Evolutionary conservation across 2,113 vertebrate genomes (phyloP), one percentile per base, ranked within the genome.

Genomic region (Vulpes lagopus): DNA sequence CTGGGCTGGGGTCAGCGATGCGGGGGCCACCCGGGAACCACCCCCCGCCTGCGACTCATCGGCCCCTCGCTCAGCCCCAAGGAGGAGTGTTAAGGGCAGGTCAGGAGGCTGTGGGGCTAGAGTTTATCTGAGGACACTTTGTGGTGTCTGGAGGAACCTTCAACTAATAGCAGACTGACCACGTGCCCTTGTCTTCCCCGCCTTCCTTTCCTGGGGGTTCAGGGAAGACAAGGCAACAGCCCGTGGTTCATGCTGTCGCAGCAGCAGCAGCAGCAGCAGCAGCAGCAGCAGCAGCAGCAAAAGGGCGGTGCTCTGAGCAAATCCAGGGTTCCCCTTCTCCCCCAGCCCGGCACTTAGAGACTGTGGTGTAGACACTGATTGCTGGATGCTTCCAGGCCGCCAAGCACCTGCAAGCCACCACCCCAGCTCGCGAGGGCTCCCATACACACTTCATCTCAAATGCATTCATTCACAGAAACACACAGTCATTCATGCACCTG

Each of bases 381-480:
- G 23, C 23, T 62, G n/a, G 80, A 51, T 95, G 55, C 92, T 97
- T 92, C 69, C 55, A 92, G 84, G 20, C 73, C 89, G 32, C 35
- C 69, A 94, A 60, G 65, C 94, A 98, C 80, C 97, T 97, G 96
- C 76, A 89, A 89, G 57, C 92, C 81, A 93, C 35, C 38, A 94
- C 25, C 89, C 73, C 35, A 43, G 86, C 80, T 88, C 92, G 59
- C 76, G 88, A 82, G 43, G 74, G 71, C 35, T 96, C 62, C 93
- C 96, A 71, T 91, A 67, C 65, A 92, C 83, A 57, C 81, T 89
- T 78, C 81, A 32, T 95, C 97, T 95, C 81, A 95, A 71, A 95
- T 89, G 83, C 94, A 97, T 96, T 93, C 98, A 98, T 98, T 98
- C 98, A 98, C 59, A 97, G 97, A 97, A 96, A 93, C 87, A 53